Conservation (phyloP, 2,797 vertebrate genomes). For the Typhlichthys eigenmanni region DNA sequence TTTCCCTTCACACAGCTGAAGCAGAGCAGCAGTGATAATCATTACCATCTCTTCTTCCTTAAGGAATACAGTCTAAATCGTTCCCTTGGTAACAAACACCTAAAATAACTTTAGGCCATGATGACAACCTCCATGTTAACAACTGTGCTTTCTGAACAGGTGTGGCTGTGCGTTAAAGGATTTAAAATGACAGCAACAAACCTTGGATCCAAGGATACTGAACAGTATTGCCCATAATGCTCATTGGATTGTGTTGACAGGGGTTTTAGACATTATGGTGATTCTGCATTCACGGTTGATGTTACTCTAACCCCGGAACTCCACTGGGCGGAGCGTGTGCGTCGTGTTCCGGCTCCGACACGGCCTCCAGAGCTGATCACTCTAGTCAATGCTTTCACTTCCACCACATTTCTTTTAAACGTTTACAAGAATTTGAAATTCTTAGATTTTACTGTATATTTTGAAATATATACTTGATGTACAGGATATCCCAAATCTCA, state of each 20-base stretch:
- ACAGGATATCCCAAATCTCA: too few relatives aligned
- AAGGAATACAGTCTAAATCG: conserved; percentile 22
- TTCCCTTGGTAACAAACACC: conserved; percentile 11
- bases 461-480: too few relatives aligned
- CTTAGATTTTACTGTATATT: too few relatives aligned
- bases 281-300: background rate
- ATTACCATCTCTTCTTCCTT: conserved; percentile 34
- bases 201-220: background rate
- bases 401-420: too few relatives aligned
- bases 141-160: conserved; percentile 28
- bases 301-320: too few relatives aligned
- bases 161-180: background rate
- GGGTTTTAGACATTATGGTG: conserved; percentile 12
- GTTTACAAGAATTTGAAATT: too few relatives aligned
- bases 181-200: too few relatives aligned
- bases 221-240: conserved; percentile 9
- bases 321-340: too few relatives aligned
- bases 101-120: conserved; percentile 6
- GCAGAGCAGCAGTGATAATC: conserved; percentile 6
- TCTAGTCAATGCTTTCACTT: too few relatives aligned
- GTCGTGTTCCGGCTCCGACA: too few relatives aligned
- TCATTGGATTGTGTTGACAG: background rate
- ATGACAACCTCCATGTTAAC: conserved; percentile 12
- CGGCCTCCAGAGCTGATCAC: too few relatives aligned
- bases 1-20: conserved; percentile 22